A percentile compares a stretch with the other conserved stretches of the same genome.
phyloP scores from a whole-genome alignment of 2,113 vertebrate genomes.

The Calonectris borealis region DNA sequence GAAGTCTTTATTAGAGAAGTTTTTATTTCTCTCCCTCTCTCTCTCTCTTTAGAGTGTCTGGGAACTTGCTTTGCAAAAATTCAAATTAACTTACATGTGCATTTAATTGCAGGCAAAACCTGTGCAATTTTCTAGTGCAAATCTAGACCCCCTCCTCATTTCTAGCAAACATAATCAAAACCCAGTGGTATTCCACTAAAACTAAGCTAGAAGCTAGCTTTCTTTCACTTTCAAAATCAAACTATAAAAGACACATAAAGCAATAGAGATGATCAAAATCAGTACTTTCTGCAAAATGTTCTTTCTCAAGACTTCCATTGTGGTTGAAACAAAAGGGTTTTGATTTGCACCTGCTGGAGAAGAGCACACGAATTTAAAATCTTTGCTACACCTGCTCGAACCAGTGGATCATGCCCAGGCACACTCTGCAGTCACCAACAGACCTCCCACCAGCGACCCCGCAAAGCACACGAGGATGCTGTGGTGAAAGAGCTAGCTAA shows the following conservation, averaged over 20 bases:
- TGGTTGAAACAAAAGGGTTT: neutral
- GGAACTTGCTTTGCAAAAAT: neutral
- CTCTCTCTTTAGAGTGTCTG: neutral
- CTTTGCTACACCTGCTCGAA: neutral
- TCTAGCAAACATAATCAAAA: neutral
- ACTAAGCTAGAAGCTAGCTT: neutral
- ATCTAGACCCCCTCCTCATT: neutral
- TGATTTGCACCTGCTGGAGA: neutral
- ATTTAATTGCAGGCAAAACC: neutral
- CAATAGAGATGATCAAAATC: neutral
- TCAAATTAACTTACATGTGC: neutral
- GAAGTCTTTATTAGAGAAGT: neutral
- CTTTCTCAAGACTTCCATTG: neutral
- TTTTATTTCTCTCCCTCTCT: neutral
- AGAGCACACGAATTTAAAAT: neutral
- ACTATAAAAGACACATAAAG: neutral
- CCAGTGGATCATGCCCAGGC: neutral
- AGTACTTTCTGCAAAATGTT: neutral
- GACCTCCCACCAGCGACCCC: neutral
- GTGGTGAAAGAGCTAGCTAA: neutral
- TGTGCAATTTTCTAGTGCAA: neutral
- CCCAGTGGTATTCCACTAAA: neutral
- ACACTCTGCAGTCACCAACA: neutral
- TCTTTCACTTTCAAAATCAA: neutral
- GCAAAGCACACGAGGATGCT: accelerated